A percentile compares a stretch with the other conserved stretches of the same genome.
Conservation (phyloP, 2,113 vertebrate genomes). For the Eubucco bourcierii region DNA sequence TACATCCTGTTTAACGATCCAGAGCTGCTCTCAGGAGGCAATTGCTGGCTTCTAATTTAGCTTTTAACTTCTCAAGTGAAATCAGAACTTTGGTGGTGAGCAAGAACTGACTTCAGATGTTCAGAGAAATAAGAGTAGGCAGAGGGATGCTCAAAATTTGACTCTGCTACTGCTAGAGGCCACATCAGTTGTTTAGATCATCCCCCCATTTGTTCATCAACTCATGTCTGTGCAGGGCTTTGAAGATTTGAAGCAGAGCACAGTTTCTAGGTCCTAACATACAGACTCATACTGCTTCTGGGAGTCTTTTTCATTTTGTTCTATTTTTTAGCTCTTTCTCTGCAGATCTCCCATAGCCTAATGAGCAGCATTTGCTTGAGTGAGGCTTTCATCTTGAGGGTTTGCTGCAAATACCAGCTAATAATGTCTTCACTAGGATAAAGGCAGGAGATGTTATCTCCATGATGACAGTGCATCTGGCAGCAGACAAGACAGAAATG, state of each 20-base stretch:
- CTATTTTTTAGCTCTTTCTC: not conserved
- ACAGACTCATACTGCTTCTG: not conserved
- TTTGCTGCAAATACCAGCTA: not conserved
- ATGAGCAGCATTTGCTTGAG: not conserved
- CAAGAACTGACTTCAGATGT: not conserved
- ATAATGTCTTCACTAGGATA: not conserved
- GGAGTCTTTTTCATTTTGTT: not conserved
- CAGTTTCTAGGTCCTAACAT: not conserved
- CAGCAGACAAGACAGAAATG: not conserved
- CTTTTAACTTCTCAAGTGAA: not conserved
- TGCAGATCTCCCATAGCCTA: not conserved
- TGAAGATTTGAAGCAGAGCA: not conserved
- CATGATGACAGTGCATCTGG: not conserved
- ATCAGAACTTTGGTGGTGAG: not conserved
- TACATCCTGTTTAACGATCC: not conserved
- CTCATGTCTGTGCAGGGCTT: not conserved
- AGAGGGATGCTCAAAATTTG: not conserved
- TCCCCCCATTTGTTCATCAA: accelerated
- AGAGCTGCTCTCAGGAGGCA: not conserved
- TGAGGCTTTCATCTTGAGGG: not conserved
- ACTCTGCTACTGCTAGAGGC: not conserved
- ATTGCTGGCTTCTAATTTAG: not conserved
- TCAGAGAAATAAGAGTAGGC: not conserved
- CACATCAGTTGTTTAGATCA: not conserved
- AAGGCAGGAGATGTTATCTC: not conserved